phyloP scores from a whole-genome alignment of 23 tunicate genomes.

The Corella eumyota region DNA sequence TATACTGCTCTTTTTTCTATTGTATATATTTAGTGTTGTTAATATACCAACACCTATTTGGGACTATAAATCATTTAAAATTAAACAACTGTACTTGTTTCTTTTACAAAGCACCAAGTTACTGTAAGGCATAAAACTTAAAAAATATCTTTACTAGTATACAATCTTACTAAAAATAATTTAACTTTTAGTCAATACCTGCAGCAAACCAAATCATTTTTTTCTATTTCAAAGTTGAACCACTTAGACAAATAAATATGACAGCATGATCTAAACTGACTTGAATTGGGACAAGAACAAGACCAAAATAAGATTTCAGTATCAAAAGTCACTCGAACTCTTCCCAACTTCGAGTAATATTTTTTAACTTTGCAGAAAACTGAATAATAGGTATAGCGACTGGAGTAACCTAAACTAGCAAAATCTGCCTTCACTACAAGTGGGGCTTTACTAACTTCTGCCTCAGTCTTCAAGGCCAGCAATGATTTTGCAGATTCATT shows the following conservation, averaged over 20 bases:
- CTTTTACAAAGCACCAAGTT: too few relatives aligned
- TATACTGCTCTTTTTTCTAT: too few relatives aligned
- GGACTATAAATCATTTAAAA: too few relatives aligned
- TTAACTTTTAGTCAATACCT: too few relatives aligned
- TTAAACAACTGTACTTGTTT: too few relatives aligned
- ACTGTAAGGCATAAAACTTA: too few relatives aligned
- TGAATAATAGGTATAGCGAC: neutral
- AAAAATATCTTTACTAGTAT: too few relatives aligned
- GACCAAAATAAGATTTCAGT: conserved; percentile 8
- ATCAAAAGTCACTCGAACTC: conserved; percentile 8
- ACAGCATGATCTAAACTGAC: neutral
- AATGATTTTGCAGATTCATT: neutral
- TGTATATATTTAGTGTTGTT: too few relatives aligned
- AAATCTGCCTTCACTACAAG: conserved; percentile 10
- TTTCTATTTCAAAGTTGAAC: too few relatives aligned
- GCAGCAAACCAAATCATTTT: too few relatives aligned
- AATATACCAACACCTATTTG: too few relatives aligned
- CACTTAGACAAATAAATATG: conserved; percentile 6
- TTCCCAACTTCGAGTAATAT: conserved; percentile 3
- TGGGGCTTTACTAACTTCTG: neutral
- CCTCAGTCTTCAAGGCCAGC: neutral
- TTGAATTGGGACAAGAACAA: conserved; percentile 2
- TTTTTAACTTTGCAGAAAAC: neutral
- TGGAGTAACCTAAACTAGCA: neutral
- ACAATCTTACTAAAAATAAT: too few relatives aligned